Evolutionary conservation across 2,888 invertebrate species (phyloP).

Genomic region (Nemotelus pantherinus): DNA sequence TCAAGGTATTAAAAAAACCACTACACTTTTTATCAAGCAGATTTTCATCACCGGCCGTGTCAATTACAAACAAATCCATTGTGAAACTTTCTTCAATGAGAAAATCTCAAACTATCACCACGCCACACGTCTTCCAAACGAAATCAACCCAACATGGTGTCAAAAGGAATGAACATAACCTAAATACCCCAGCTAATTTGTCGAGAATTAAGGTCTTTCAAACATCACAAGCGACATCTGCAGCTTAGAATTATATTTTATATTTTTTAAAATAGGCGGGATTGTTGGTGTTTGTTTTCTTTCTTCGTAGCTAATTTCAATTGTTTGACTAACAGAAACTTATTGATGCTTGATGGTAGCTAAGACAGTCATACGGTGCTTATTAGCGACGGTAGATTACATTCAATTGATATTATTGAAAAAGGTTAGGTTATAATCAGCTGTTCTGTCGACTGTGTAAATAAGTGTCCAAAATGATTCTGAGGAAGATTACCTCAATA

Average conservation of each 20-base stretch:
- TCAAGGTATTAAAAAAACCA: too few relatives aligned
- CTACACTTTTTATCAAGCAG: slow-evolving; percentile 50
- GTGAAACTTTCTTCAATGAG: slow-evolving; percentile 12
- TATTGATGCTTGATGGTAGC: too few relatives aligned
- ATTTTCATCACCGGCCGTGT: slow-evolving; percentile 58
- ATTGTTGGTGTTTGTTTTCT: background rate
- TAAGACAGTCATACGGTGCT: too few relatives aligned
- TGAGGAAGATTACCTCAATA: background rate
- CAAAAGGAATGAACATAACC: slow-evolving; percentile 14
- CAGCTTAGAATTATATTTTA: background rate
- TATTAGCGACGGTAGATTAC: too few relatives aligned
- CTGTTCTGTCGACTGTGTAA: background rate
- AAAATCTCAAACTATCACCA: background rate
- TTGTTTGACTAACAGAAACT: too few relatives aligned
- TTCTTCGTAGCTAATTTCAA: too few relatives aligned
- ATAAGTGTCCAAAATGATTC: background rate
- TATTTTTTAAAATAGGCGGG: background rate
- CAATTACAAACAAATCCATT: slow-evolving; percentile 60
- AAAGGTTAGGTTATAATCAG: slow-evolving; percentile 13
- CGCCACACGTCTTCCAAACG: background rate
- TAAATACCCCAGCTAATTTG: background rate
- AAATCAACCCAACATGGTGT: slow-evolving; percentile 7
- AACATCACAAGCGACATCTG: slow-evolving; percentile 5
- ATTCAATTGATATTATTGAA: too few relatives aligned
- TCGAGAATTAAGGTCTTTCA: background rate